Evolutionary conservation across 1,140 invertebrate species (phyloP).

Genomic region (Tachypleus tridentatus): DNA sequence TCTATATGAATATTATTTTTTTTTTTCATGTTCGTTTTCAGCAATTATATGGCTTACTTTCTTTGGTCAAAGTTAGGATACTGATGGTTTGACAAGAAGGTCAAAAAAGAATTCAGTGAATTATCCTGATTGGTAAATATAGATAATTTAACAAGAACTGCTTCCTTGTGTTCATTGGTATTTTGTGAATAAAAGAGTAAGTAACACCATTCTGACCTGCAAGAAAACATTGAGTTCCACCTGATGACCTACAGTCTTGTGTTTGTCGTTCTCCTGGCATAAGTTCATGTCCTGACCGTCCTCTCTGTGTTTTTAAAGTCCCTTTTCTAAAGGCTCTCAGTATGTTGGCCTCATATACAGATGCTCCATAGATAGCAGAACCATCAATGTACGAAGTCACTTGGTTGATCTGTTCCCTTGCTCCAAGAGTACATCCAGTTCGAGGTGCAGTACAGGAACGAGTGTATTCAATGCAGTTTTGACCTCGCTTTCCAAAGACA

Average conservation of each 20-base stretch:
- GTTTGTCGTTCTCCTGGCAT: conserved; percentile 12
- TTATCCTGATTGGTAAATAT: no score
- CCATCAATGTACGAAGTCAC: conserved; percentile 77
- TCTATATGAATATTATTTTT: no score
- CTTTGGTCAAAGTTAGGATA: no score
- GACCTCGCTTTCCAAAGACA: conserved; percentile 41
- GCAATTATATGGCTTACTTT: no score
- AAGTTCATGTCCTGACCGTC: conserved; percentile 9
- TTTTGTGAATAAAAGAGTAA: no score
- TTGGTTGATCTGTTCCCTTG: conserved; percentile 44
- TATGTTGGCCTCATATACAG: conserved; percentile 37
- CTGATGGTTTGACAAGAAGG: no score
- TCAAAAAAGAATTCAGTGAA: no score
- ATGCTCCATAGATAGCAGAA: conserved; percentile 70
- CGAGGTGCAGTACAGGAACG: conserved; percentile 66
- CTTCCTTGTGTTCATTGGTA: no score
- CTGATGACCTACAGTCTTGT: conserved; percentile 11
- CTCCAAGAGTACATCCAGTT: conserved; percentile 55
- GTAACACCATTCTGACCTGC: conserved; percentile 7
- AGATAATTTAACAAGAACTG: no score
- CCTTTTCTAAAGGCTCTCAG: conserved; percentile 42
- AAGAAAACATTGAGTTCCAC: conserved; percentile 15
- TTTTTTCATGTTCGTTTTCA: no score
- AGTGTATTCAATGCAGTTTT: conserved; percentile 59
- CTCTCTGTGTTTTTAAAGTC: conserved; percentile 35